A percentile compares a stretch with the other conserved stretches of the same genome.
These are phyloP conservation scores for Latrodectus hesperus DNA, from an alignment of 2,888 invertebrate genomes.

Conservation along the genomic window DNA sequence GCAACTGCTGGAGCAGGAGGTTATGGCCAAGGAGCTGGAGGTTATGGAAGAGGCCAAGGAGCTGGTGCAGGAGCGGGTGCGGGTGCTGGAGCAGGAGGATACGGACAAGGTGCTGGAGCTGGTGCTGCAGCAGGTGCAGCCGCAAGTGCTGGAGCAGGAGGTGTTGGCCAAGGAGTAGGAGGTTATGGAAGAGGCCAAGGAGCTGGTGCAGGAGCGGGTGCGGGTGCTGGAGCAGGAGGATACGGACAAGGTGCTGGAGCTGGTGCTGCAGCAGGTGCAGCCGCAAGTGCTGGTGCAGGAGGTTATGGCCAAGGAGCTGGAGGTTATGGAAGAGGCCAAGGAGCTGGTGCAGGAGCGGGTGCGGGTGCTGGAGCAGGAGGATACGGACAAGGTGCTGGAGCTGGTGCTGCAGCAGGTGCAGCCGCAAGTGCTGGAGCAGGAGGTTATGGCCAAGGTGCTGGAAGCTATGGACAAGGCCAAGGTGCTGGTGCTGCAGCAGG, in stretches of 20 bases:
- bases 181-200: no score
- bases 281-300: neutral
- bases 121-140: no score
- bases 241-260: neutral
- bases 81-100: no score
- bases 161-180: no score
- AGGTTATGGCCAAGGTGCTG: neutral
- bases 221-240: neutral
- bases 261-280: neutral
- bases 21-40: no score
- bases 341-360: neutral
- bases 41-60: no score
- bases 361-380: neutral
- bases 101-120: no score
- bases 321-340: neutral
- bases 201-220: neutral
- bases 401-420: neutral
- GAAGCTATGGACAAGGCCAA: neutral
- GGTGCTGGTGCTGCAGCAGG: neutral
- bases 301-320: no score
- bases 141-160: no score
- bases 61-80: no score
- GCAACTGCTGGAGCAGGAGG: no score
- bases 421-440: neutral
- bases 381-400: neutral